Conservation (phyloP, 2,797 vertebrate species). For the Darevskia mixta region DNA sequence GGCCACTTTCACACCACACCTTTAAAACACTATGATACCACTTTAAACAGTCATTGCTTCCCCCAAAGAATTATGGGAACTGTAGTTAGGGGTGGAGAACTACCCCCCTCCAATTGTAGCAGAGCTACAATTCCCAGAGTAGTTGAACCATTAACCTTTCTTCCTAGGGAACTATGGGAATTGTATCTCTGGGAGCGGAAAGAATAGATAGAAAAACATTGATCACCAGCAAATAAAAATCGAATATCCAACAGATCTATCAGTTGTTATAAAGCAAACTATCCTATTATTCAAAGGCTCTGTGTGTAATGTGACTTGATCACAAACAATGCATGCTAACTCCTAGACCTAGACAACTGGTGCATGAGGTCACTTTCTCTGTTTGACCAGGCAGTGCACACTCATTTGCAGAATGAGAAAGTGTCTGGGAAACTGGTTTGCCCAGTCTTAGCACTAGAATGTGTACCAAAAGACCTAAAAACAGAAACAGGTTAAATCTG, state of each 20-base stretch:
- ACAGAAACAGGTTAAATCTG: neutral
- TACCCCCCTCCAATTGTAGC: too few species aligned
- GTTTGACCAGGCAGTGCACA: neutral
- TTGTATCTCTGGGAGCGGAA: neutral
- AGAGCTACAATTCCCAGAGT: too few species aligned
- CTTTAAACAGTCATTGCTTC: too few species aligned
- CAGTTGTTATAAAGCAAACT: neutral
- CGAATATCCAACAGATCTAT: neutral
- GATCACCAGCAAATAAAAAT: neutral
- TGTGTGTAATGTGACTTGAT: neutral
- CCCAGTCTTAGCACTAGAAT: neutral
- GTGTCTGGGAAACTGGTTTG: neutral
- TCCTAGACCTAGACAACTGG: neutral
- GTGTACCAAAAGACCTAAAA: neutral
- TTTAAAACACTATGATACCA: neutral
- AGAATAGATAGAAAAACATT: neutral
- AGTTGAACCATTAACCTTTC: too few species aligned
- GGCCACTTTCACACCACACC: too few species aligned
- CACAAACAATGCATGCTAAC: neutral
- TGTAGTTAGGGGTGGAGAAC: too few species aligned
- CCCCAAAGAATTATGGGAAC: too few species aligned
- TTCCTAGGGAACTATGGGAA: neutral
- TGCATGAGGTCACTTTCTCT: neutral
- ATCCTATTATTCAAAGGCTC: neutral
- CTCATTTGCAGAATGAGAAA: neutral